Percentiles rank a stretch among this genome's conserved stretches.
phyloP scores from a whole-genome alignment of 2,888 invertebrate genomes.

The Spicauda simplicius region DNA sequence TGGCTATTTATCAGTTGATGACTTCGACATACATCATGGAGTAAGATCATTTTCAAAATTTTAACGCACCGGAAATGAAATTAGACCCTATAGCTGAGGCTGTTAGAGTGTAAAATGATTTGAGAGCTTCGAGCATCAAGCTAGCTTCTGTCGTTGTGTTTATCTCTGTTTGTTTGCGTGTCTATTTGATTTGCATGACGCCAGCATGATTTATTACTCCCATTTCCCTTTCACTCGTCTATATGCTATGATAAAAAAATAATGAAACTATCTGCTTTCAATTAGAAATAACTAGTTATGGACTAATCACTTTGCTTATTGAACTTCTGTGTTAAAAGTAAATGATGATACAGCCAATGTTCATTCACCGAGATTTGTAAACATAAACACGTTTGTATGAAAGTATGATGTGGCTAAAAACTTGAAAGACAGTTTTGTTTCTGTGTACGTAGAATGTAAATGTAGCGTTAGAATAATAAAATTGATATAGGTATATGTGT shows the following conservation, averaged over 20 bases:
- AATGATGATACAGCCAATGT: constrained; percentile 50
- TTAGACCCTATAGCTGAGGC: constrained; percentile 70
- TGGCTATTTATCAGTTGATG: constrained; percentile 42
- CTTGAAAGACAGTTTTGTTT: constrained; percentile 51
- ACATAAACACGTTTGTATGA: constrained; percentile 16
- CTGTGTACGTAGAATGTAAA: constrained; percentile 51
- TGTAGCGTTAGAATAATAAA: constrained; percentile 63
- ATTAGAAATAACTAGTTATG: constrained; percentile 26
- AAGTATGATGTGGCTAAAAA: constrained; percentile 41
- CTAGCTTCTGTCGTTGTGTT: constrained; percentile 80
- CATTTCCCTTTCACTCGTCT: constrained; percentile 63
- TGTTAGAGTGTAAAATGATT: constrained; percentile 61
- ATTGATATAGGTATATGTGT: constrained; percentile 64
- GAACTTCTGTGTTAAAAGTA: constrained; percentile 13
- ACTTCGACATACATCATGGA: constrained; percentile 31
- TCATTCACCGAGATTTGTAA: background rate
- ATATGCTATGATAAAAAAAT: constrained; percentile 2
- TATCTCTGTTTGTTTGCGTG: constrained; percentile 79
- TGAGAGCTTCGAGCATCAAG: constrained; percentile 72
- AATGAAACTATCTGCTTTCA: constrained; percentile 17
- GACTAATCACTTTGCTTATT: constrained; percentile 19
- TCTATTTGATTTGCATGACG: constrained; percentile 82
- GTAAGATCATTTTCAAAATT: constrained; percentile 45
- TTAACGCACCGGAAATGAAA: constrained; percentile 55
- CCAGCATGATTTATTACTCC: constrained; percentile 76